Base-by-base conservation (phyloP, 2,888 invertebrate species). In the Alloscopus bannaensis region DNA sequence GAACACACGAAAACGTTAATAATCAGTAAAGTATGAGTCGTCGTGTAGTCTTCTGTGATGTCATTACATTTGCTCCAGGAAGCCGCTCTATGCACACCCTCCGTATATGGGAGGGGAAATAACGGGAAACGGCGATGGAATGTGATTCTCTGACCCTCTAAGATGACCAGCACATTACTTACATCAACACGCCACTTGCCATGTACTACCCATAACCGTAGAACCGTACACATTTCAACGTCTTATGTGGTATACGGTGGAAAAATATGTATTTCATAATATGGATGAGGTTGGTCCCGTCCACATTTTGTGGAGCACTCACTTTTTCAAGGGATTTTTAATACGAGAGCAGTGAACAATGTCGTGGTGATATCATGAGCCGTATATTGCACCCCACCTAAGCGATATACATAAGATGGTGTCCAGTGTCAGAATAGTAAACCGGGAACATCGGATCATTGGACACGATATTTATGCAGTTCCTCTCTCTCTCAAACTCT, bases 391-490 rank as follows among this genome's bases (percentile, higher is more conserved):
- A n/a, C n/a, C n/a, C n/a, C n/a, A n/a, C n/a, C n/a, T n/a, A n/a
- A n/a, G n/a, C n/a, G n/a, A n/a, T n/a, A n/a, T n/a, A n/a, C n/a
- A n/a, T n/a, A n/a, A n/a, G n/a, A n/a, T n/a, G n/a, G n/a, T n/a
- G n/a, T n/a, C n/a, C n/a, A n/a, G n/a, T n/a, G 45, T 47, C 40
- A 52, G 65, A 71, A 57, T 71, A n/a, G n/a, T n/a, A 78, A 84
- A 86, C 82, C 85, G 83, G 83, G 81, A 81, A 80, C 69, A 65
- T 81, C 85, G 86, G 86, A 85, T 86, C 86, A 86, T 86, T 86
- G 85, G 85, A 86, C 83, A 85, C 72, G 84, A 84, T 84, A 86
- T 86, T 86, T 86, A 86, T 85, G 85, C 85, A 86, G 81, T 73
- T 75, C 57, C 71, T 77, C 65, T 71, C 64, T n/a, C 50, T 59